These are phyloP conservation scores for Aphelocoma coerulescens DNA, from an alignment of 2,113 vertebrate species.

Conservation along the genomic window DNA sequence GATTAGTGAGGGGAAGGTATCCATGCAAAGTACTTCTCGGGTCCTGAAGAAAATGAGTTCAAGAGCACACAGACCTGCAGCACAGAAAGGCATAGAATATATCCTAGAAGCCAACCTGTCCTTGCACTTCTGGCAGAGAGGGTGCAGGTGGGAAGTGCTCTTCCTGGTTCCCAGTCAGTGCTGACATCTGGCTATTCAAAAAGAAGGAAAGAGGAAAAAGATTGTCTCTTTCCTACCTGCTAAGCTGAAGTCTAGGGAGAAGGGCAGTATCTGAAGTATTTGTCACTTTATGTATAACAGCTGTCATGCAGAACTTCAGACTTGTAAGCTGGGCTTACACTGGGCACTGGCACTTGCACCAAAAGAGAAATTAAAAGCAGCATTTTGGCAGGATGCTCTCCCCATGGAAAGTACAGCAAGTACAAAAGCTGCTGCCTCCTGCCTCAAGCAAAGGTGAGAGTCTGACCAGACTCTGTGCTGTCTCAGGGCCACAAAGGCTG, in stretches of 20 bases:
- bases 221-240: neutral
- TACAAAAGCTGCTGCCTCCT: neutral
- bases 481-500: neutral
- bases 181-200: neutral
- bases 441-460: neutral
- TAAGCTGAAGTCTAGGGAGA: neutral
- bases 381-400: neutral
- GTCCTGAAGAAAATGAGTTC: slow-evolving; percentile 12
- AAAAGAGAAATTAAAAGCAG: slow-evolving; percentile 9
- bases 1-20: neutral
- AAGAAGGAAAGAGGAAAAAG: neutral
- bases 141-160: neutral
- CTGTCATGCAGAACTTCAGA: neutral
- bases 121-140: neutral
- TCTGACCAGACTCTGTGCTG: neutral
- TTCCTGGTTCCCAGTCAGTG: neutral
- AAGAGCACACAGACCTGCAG: neutral
- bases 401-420: neutral
- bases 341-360: neutral
- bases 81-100: neutral
- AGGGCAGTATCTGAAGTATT: neutral
- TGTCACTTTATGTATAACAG: neutral
- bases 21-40: neutral
- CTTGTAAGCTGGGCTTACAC: neutral
- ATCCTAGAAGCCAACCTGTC: neutral